These are phyloP conservation scores for Ceyx cyanopectus DNA, from an alignment of 2,113 vertebrate species.

Conservation along the genomic window DNA sequence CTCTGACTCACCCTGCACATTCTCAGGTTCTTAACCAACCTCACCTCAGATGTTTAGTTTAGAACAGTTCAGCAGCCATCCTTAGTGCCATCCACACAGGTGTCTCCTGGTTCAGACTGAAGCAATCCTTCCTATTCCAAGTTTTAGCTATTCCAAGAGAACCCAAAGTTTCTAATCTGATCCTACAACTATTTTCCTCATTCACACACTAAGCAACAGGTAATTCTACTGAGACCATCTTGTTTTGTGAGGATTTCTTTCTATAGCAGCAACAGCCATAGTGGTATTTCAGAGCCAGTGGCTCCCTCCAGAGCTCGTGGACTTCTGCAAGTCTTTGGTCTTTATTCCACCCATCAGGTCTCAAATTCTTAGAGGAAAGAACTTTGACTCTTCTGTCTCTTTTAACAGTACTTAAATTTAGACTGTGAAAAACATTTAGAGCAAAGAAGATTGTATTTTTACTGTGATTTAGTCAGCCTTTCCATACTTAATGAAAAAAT, in stretches of 20 bases:
- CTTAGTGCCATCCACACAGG: not conserved
- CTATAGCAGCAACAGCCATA: not conserved
- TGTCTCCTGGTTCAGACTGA: not conserved
- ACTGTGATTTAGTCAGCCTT: not conserved
- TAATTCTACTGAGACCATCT: not conserved
- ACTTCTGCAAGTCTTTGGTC: not conserved
- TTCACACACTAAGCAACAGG: not conserved
- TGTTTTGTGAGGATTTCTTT: not conserved
- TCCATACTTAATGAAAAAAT: not conserved
- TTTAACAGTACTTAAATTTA: not conserved
- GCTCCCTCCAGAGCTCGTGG: not conserved
- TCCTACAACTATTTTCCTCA: not conserved
- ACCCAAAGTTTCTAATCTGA: not conserved
- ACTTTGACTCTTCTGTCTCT: not conserved
- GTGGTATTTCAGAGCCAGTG: not conserved
- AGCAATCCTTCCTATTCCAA: not conserved
- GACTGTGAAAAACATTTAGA: not conserved
- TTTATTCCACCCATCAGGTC: not conserved
- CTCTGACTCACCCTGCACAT: not conserved
- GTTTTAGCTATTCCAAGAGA: not conserved
- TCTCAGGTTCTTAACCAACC: not conserved
- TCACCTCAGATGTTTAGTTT: not conserved
- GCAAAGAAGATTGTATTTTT: not conserved
- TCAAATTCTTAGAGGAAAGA: not conserved
- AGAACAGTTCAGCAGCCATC: not conserved